Percentiles rank a stretch among this genome's conserved stretches.
Conservation (phyloP, 2,888 invertebrate genomes). For the Timandra comae region DNA sequence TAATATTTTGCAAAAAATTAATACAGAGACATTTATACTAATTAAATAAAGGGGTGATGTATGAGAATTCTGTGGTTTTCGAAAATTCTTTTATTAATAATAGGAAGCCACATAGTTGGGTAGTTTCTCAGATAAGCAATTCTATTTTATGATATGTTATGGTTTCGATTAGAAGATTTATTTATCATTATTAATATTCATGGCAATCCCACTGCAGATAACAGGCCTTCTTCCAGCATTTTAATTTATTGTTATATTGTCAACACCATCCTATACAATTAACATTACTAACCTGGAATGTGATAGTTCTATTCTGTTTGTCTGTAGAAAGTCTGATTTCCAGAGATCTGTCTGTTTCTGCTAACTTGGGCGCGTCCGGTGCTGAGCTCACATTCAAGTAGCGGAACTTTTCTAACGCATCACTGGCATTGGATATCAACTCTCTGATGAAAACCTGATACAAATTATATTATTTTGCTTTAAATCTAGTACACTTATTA, state of each 20-base stretch:
- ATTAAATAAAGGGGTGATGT: too few relatives aligned
- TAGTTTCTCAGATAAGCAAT: too few relatives aligned
- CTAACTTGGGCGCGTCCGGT: constrained; percentile 66
- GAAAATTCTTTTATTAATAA: too few relatives aligned
- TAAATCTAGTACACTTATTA: too few relatives aligned
- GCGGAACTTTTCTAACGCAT: constrained; percentile 96
- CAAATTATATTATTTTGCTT: not conserved
- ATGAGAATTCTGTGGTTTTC: too few relatives aligned
- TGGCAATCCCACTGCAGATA: too few relatives aligned
- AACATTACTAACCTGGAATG: constrained; percentile 83
- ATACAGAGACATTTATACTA: too few relatives aligned
- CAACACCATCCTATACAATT: not conserved
- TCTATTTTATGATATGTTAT: not conserved
- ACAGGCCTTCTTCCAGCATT: too few relatives aligned
- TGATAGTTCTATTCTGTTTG: constrained; percentile 88
- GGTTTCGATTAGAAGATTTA: not conserved
- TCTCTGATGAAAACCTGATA: constrained; percentile 94
- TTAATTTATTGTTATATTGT: not conserved
- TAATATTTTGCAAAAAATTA: too few relatives aligned
- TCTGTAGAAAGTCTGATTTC: constrained; percentile 94
- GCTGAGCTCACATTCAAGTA: constrained; percentile 82
- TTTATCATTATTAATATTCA: too few relatives aligned
- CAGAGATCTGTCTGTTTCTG: constrained; percentile 79
- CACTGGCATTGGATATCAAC: constrained; percentile 96
- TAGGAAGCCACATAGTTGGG: too few relatives aligned